phyloP scores from a whole-genome alignment of 35 echinoderm and acorn worm genomes.

The Stichopus chloronotus region DNA sequence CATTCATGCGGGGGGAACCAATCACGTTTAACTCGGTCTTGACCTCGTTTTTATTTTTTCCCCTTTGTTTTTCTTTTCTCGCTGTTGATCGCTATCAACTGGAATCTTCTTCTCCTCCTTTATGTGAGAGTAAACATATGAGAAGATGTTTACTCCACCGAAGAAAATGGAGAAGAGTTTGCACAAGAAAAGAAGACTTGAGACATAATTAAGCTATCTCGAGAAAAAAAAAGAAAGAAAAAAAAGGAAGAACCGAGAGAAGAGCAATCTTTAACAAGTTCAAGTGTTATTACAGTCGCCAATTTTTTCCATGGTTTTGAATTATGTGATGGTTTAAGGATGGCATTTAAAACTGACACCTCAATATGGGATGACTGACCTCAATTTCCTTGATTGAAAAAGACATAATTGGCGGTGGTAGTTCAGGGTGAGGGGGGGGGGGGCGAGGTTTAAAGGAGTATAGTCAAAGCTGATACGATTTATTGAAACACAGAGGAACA shows the following conservation, averaged over 20 bases:
- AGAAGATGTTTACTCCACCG: background rate
- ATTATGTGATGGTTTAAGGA: background rate
- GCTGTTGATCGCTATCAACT: background rate
- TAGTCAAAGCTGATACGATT: too few relatives aligned
- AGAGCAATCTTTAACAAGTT: conserved; percentile 2
- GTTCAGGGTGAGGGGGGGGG: background rate
- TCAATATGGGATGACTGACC: background rate
- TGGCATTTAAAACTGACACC: background rate
- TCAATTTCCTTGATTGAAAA: conserved; percentile 13
- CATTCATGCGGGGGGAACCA: background rate
- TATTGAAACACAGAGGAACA: too few relatives aligned
- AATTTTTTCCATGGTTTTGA: background rate
- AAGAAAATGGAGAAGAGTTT: conserved; percentile 2
- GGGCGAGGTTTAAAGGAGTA: background rate
- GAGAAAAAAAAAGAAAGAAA: background rate
- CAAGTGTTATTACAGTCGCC: conserved; percentile 34
- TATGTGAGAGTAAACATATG: background rate
- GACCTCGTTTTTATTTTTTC: background rate
- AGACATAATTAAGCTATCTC: conserved; percentile 30
- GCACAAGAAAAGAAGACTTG: conserved; percentile 1
- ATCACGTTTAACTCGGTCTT: background rate
- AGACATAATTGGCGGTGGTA: background rate
- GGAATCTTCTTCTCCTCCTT: background rate
- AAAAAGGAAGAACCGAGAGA: background rate
- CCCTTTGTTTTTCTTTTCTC: background rate